phyloP scores from a whole-genome alignment of 2,113 vertebrate species.

The Pholis gunnellus region DNA sequence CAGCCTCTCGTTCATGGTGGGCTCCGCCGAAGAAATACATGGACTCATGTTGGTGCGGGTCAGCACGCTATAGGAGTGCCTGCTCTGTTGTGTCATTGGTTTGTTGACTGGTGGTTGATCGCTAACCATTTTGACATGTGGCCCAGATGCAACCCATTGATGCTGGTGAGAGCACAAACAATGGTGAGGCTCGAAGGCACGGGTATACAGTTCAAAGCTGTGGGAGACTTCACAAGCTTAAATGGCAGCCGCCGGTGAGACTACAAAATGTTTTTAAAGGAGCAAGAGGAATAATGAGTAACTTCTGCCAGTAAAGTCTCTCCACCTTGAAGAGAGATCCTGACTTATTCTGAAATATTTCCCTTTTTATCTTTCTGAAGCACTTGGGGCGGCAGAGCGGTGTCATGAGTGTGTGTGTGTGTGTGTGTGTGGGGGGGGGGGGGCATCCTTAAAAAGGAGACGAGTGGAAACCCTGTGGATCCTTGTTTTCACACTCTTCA shows the following conservation, averaged over 20 bases:
- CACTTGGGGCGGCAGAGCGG: conserved; percentile 28
- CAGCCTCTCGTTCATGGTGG: background rate
- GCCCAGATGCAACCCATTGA: conserved; percentile 50
- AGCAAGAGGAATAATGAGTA: conserved; percentile 54
- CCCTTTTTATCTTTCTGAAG: conserved; percentile 8
- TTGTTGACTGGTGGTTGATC: conserved; percentile 51
- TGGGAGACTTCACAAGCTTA: conserved; percentile 46
- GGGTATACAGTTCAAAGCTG: conserved; percentile 54
- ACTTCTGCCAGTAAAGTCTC: conserved; percentile 46
- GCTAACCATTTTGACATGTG: conserved; percentile 49
- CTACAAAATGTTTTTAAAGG: conserved; percentile 48
- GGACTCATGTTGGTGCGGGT: background rate
- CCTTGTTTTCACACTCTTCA: conserved; percentile 11
- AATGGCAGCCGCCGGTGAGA: conserved; percentile 44
- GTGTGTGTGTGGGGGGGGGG: background rate
- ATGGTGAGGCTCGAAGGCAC: conserved; percentile 26
- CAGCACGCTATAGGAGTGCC: conserved; percentile 9
- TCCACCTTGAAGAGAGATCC: conserved; percentile 47
- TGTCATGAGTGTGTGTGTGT: conserved; percentile 8
- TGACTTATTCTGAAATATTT: conserved; percentile 43
- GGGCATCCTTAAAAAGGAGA: conserved; percentile 25
- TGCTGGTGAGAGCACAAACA: conserved; percentile 48
- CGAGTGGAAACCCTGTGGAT: conserved; percentile 33
- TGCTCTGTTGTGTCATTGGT: conserved; percentile 31
- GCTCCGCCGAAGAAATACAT: background rate